These are phyloP conservation scores for Capreolus pygargus DNA, from an alignment of 2,113 vertebrate species.

Conservation along the genomic window DNA sequence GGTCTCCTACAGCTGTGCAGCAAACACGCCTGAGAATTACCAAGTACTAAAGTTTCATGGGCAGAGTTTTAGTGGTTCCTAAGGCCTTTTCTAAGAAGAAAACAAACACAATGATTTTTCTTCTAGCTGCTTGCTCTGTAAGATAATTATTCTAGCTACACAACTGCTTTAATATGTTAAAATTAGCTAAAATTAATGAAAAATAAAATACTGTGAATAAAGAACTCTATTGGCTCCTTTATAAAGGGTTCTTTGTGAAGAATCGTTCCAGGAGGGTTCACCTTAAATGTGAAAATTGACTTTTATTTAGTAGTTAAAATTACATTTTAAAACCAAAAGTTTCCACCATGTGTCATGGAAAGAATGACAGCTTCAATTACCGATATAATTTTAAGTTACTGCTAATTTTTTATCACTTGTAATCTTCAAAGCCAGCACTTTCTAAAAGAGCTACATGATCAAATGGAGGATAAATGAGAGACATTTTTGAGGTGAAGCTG, in stretches of 20 bases:
- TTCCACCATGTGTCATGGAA: not conserved
- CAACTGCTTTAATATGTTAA: not conserved
- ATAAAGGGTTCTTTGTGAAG: not conserved
- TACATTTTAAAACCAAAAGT: conserved; percentile 20
- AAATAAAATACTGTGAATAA: not conserved
- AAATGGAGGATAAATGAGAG: not conserved
- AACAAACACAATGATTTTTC: not conserved
- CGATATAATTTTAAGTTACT: not conserved
- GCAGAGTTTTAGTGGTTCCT: not conserved
- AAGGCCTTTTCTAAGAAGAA: not conserved
- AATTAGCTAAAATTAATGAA: not conserved
- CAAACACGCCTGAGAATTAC: not conserved
- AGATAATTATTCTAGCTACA: not conserved
- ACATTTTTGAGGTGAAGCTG: not conserved
- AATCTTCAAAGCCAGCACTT: conserved; percentile 25
- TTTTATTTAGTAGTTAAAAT: not conserved
- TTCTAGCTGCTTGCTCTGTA: not conserved
- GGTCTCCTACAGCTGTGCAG: not conserved
- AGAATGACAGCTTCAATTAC: not conserved
- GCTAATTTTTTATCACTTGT: not conserved
- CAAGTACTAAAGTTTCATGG: not conserved
- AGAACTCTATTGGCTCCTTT: not conserved
- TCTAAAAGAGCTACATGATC: not conserved
- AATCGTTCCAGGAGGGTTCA: not conserved
- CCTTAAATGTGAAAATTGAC: not conserved